Conservation (phyloP, 1,140 invertebrate species). For the Psilanteris sp. region DNA sequence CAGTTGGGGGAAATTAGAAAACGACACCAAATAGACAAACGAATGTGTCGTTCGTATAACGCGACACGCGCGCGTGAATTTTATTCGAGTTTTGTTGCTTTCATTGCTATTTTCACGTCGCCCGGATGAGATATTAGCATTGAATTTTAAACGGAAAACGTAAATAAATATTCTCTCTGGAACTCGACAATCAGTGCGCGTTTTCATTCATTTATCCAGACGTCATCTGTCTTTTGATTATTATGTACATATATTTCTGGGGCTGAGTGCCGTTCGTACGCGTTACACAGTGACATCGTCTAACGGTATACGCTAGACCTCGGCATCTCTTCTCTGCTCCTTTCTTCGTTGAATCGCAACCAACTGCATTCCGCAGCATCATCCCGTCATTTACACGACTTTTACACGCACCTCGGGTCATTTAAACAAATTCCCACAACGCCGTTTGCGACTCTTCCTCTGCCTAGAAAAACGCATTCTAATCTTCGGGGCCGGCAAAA, state of each 20-base stretch:
- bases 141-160: no score
- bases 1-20: no score
- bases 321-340: conserved; percentile 35
- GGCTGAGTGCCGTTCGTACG: conserved; percentile 38
- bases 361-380: conserved; percentile 60
- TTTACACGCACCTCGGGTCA: conserved; percentile 44
- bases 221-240: conserved; percentile 48
- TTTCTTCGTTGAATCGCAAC: conserved; percentile 29
- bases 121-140: no score
- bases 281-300: conserved; percentile 62
- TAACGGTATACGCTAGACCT: conserved; percentile 63
- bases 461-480: conserved; percentile 3
- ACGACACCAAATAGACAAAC: no score
- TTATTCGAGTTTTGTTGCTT: no score
- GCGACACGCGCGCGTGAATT: no score
- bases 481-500: not conserved
- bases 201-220: conserved; percentile 39
- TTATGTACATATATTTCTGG: conserved; percentile 54
- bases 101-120: no score
- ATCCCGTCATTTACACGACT: conserved; percentile 52
- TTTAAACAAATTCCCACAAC: conserved; percentile 41
- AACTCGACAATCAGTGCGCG: conserved; percentile 20
- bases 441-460: conserved; percentile 21
- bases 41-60: no score
- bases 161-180: no score